Conservation (phyloP, 1,140 invertebrate genomes). For the Colletes latitarsis region DNA sequence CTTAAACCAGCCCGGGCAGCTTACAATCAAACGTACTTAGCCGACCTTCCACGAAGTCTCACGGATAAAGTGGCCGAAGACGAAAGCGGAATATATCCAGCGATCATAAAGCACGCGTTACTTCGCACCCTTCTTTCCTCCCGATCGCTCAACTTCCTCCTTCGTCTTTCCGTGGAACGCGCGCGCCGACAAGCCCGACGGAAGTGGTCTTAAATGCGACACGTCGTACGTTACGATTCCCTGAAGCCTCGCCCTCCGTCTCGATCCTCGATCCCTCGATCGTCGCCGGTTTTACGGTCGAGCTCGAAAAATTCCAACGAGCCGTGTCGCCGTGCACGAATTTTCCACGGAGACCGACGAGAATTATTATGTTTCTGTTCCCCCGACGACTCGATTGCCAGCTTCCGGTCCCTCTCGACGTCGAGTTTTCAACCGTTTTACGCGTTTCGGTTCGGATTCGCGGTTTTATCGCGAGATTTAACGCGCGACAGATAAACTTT, state of each 20-base stretch:
- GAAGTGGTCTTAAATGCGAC: conserved; percentile 42
- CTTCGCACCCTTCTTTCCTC: background rate
- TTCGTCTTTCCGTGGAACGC: background rate
- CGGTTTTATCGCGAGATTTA: conserved; percentile 1
- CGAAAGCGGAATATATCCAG: conserved; percentile 76
- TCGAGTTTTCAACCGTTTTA: background rate
- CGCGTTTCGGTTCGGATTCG: background rate
- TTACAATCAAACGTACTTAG: conserved; percentile 82
- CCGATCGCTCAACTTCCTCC: background rate
- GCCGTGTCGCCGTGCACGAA: background rate
- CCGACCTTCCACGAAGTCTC: conserved; percentile 40
- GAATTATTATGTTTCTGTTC: background rate
- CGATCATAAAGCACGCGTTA: conserved; percentile 53
- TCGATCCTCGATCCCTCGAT: background rate
- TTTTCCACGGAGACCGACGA: background rate
- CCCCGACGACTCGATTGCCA: background rate
- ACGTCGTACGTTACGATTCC: conserved; percentile 23
- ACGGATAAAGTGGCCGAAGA: conserved; percentile 69
- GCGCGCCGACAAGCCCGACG: conserved; percentile 15
- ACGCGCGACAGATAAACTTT: conserved; percentile 16
- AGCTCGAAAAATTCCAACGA: background rate
- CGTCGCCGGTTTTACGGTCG: background rate
- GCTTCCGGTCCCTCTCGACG: background rate
- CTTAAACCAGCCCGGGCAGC: conserved; percentile 76
- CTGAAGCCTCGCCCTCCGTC: background rate